Base-by-base conservation (phyloP, 1,140 invertebrate genomes). In the Drosophila bipectinata region DNA sequence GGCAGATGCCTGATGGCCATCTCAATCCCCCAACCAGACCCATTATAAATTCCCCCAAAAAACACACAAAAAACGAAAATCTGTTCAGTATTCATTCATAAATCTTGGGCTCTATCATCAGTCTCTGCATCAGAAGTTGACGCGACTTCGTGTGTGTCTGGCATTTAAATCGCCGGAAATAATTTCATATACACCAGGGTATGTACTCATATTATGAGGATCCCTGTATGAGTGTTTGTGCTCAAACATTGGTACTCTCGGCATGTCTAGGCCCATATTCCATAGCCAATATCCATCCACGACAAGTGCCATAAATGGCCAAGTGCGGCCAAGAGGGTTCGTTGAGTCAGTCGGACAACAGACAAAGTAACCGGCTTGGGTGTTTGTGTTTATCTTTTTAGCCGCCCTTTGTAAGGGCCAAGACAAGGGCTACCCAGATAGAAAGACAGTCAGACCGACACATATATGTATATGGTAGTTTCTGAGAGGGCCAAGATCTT, bases 151-250 rank as follows among this genome's bases (percentile, higher is more conserved):
- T 83, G 77, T 88, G 83, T 88, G 83, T 83, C 83, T 88, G 83
- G 83, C 76, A 88, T 88, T 88, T 88, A 83, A 88, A 88, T 88
- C 77, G 79, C 83, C 83, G 83, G 83, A 88, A 88, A 88, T 88
- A 88, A 88, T 88, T 79, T 82, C 55, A 73, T 57, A 84, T 77
- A 82, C 79, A 67, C 41, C 41, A 44, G 32, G 39, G 10, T 44
- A 14, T 41, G 48, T 39, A 60, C n/a, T 74, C 26, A 77, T 30
- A 57, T 18, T 30, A 57, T 18, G 26, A 61, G 51, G n/a, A 37
- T 30, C 18, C 4, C 15, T 12, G 26, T 39, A 10, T 45, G 15
- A 14, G 32, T 48, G 47, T 66, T 48, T 68, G 60, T 57, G 39
- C 5, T 62, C 67, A 81, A 72, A 82, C 69, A 87, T 56, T 69